phyloP scores from a whole-genome alignment of 2,113 vertebrate species.

The Hystrix cristata region DNA sequence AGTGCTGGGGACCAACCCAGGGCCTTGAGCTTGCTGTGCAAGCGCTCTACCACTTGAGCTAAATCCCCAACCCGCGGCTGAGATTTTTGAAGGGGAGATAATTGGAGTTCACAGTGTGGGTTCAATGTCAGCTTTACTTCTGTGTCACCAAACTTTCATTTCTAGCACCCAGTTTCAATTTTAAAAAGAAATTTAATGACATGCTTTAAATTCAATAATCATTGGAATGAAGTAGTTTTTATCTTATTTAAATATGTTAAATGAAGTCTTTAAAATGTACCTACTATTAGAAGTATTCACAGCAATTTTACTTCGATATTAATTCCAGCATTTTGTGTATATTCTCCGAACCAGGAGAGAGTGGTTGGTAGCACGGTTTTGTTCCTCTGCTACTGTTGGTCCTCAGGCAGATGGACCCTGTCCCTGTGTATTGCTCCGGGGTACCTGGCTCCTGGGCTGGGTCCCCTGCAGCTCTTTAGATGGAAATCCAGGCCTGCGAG shows the following conservation, averaged over 20 bases:
- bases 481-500: not conserved
- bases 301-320: not conserved
- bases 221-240: not conserved
- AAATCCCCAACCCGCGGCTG: too few relatives aligned
- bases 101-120: not conserved
- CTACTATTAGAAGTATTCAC: not conserved
- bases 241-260: too few relatives aligned
- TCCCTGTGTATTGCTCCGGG: too few relatives aligned
- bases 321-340: not conserved
- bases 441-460: too few relatives aligned
- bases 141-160: not conserved
- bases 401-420: too few relatives aligned
- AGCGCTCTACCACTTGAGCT: too few relatives aligned
- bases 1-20: too few relatives aligned
- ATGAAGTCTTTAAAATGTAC: not conserved
- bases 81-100: not conserved
- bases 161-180: not conserved
- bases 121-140: not conserved
- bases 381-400: too few relatives aligned
- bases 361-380: too few relatives aligned
- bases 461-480: not conserved
- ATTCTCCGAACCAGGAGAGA: too few relatives aligned
- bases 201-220: not conserved
- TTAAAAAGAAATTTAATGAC: not conserved
- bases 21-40: too few relatives aligned